A percentile compares a stretch with the other conserved stretches of the same genome.
phyloP scores from a whole-genome alignment of 2,888 invertebrate species.

The Amphipoea lucens region DNA sequence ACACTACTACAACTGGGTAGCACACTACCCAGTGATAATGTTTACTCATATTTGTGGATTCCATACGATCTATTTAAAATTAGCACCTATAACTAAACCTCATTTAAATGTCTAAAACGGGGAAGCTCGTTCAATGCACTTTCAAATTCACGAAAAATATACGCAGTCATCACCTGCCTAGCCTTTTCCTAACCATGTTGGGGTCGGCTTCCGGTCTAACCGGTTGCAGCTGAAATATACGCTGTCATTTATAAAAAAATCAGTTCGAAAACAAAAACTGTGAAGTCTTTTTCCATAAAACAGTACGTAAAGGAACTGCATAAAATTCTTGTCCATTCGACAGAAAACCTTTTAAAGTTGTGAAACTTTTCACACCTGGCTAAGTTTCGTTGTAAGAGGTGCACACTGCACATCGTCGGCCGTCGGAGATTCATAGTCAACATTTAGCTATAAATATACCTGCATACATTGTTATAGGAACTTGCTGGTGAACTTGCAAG shows the following conservation, averaged over 20 bases:
- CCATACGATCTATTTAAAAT: no score
- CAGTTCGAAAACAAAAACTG: neutral
- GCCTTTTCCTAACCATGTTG: no score
- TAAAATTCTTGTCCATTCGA: constrained; percentile 14
- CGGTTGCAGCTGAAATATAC: no score
- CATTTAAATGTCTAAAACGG: no score
- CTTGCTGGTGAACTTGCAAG: neutral
- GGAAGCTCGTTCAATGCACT: no score
- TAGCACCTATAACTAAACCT: no score
- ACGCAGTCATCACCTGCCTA: no score
- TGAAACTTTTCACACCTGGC: constrained; percentile 56
- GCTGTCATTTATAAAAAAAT: neutral
- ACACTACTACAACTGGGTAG: no score
- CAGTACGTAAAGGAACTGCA: constrained; percentile 1
- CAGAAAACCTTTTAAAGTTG: constrained; percentile 59
- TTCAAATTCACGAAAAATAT: no score
- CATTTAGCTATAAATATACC: constrained; percentile 19
- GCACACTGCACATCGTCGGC: constrained; percentile 26
- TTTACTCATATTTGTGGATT: no score
- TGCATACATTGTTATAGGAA: neutral
- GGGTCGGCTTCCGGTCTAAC: no score
- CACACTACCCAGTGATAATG: no score
- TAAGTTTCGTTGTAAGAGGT: constrained; percentile 31
- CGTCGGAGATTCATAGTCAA: constrained; percentile 13
- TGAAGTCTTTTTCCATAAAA: neutral